A percentile compares a stretch with the other conserved stretches of the same genome.
Evolutionary conservation across 2,888 invertebrate species (phyloP).

Genomic region (Agriopis leucophaearia): DNA sequence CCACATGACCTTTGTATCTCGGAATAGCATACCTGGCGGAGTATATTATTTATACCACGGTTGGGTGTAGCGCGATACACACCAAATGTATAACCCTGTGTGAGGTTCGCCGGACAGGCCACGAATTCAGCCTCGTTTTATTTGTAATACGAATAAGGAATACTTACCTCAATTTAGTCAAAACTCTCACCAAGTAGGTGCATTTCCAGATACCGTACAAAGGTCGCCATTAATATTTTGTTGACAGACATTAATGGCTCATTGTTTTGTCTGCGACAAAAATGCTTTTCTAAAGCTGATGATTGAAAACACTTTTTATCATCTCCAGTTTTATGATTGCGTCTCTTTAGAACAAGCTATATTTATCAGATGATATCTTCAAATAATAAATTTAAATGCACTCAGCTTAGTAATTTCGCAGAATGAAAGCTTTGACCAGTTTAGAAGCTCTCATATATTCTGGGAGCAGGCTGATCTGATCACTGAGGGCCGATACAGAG

Average conservation of each 20-base stretch:
- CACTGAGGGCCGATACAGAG: slow-evolving; percentile 28
- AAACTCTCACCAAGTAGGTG: slow-evolving; percentile 8
- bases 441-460: slow-evolving; percentile 1
- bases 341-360: not conserved
- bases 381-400: slow-evolving; percentile 3
- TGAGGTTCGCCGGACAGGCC: too few relatives aligned
- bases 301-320: slow-evolving; percentile 3
- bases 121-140: not conserved
- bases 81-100: too few relatives aligned
- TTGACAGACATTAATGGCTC: slow-evolving; percentile 22
- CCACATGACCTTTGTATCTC: too few relatives aligned
- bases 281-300: not conserved
- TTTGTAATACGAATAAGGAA: slow-evolving; percentile 16
- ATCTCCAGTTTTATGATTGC: not conserved
- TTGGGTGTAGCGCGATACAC: too few relatives aligned
- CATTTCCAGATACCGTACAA: not conserved
- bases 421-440: slow-evolving; percentile 3
- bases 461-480: slow-evolving; percentile 13
- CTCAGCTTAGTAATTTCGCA: not conserved
- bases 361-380: not conserved
- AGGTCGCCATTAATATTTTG: slow-evolving; percentile 24
- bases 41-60: too few relatives aligned
- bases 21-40: too few relatives aligned
- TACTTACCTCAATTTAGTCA: slow-evolving; percentile 18
- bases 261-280: slow-evolving; percentile 10